These are phyloP conservation scores for Ibycter americanus DNA, from an alignment of 2,797 vertebrate genomes.

Conservation along the genomic window DNA sequence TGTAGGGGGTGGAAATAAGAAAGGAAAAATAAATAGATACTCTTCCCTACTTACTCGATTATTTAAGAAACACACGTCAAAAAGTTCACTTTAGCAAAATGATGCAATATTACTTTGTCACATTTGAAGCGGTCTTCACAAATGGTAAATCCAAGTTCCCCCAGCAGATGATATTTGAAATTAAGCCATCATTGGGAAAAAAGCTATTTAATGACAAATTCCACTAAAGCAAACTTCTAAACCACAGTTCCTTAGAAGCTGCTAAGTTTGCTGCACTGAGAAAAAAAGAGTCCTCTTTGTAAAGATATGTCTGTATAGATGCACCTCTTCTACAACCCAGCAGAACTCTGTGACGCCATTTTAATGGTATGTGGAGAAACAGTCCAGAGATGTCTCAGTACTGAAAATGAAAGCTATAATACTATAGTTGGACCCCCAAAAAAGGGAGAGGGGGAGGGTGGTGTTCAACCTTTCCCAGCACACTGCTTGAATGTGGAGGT, in stretches of 20 bases:
- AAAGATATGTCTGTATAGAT: background rate
- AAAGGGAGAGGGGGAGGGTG: background rate
- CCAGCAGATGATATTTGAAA: constrained; percentile 45
- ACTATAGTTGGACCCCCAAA: background rate
- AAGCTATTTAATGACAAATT: constrained; percentile 48
- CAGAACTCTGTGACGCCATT: background rate
- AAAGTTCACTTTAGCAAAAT: background rate
- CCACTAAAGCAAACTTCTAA: constrained; percentile 60
- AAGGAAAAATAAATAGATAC: background rate
- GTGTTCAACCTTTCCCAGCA: background rate
- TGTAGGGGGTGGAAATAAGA: no score
- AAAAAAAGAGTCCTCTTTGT: background rate
- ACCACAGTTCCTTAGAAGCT: constrained; percentile 35
- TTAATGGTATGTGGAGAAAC: background rate
- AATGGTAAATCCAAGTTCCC: constrained; percentile 50
- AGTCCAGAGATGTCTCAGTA: background rate
- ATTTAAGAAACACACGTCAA: background rate
- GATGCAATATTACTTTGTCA: background rate
- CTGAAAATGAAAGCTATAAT: background rate
- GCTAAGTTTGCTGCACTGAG: background rate
- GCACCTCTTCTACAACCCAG: background rate
- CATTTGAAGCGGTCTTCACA: constrained; percentile 15
- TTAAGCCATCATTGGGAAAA: constrained; percentile 35
- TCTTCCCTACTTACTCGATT: background rate
- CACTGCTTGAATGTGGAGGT: background rate